Base-by-base conservation (phyloP, 1,140 invertebrate genomes). In the Heliconius nattereri region DNA sequence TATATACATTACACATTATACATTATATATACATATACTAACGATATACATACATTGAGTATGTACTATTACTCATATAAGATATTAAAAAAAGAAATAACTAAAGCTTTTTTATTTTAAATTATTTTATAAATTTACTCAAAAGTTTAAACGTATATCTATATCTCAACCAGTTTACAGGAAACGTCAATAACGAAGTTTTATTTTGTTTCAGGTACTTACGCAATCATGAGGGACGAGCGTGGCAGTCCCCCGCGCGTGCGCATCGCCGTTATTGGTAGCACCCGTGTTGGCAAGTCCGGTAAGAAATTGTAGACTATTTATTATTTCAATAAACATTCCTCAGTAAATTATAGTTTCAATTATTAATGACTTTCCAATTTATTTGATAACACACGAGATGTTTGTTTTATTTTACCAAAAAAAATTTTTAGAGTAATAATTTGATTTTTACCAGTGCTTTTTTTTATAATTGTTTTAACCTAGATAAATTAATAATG, bases 281-380 rank as follows among this genome's bases (percentile, higher is more conserved):
- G 96, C 90, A 95, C 96, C 60, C 95, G 96, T 90, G 97, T 97
- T 82, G 96, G 97, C 85, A 97, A 97, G 95, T 97, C 96, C 89
- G 97, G 96, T 97, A 95, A 95, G 94, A 75, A 57, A 40, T 23
- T n/a, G 20, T 74, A 29, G 40, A 54, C 40, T 72, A 72, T 79
- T 40, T 80, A 73, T 80, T 80, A 75, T 80, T 76, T 35, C 7
- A 19, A 73, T 40, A 29, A 76, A 80, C 57, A 80, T 80, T 73
- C 6, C 49, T 52, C 16, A 52, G 49, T 52, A 52, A 20, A 52
- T n/a, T 20, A 20, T 7, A 52, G 49, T n/a, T 72, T 79, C 75
- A 32, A 76, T 13, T 73, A 73, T 26, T 73, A 80, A 79, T 71
- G 35, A 57, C 73, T 78, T 70, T 20, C 73, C 23, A 66, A 71